Evolutionary conservation across 1,140 invertebrate genomes (phyloP), one percentile per base, ranked within the genome.

Genomic region (Sarcophaga peregrina): DNA sequence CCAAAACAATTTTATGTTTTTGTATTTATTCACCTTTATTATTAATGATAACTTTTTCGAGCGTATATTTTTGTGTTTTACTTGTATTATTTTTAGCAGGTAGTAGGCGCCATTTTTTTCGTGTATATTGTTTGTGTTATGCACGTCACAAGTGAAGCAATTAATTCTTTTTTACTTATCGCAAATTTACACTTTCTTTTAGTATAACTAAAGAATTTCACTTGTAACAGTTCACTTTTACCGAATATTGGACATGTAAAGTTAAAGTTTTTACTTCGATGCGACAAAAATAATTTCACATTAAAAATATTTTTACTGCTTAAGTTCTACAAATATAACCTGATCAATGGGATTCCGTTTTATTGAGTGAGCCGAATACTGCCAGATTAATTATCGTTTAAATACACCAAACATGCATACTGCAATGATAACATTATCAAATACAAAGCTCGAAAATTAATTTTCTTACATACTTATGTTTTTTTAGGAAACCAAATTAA

Each of bases 81-180:
- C 54, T n/a, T 58, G n/a, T n/a, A n/a, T 58, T 58, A 58, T 68
- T 68, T 68, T 68, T 78, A 25, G 75, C 75, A 78, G 75, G 75
- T 78, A 78, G 75, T 78, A 78, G 75, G 75, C 75, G 75, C 75
- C 75, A 78, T 78, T 78, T 78, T 78, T 78, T 48, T 78, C 74
- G n/a, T 58, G n/a, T 68, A 25, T 68, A 68, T 68, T 68, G 62
- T 78, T 48, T 37, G 75, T 78, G 25, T 50, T 78, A 78, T 78
- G 75, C 47, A 78, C 48, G 62, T 68, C 62, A 68, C 75, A 78
- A 76, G 75, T 78, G 75, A 47, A 78, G 75, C 47, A 78, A 78
- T 78, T 37, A 52, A 20, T 78, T 52, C 47, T 50, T 50, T 50
- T 10, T 17, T 13, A 68, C 17, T 68, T 68, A 37, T 2, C 1